A percentile compares a stretch with the other conserved stretches of the same genome.
These are phyloP conservation scores for Nasonovia ribisnigri DNA, from an alignment of 2,888 invertebrate genomes.

Conservation along the genomic window DNA sequence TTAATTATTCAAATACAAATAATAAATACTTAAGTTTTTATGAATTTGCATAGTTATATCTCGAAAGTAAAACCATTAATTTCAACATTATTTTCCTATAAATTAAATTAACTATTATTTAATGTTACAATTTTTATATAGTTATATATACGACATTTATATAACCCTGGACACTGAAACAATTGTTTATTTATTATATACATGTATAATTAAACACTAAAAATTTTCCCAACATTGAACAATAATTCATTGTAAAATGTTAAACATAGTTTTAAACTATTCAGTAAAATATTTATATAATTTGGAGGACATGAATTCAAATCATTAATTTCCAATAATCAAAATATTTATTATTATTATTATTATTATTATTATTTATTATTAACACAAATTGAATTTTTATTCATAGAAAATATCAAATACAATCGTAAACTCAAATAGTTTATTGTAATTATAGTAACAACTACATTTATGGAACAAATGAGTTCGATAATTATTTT, in stretches of 20 bases:
- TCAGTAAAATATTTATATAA: background rate
- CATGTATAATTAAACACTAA: background rate
- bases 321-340: background rate
- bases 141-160: no score
- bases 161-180: background rate
- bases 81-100: background rate
- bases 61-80: background rate
- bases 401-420: background rate
- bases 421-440: background rate
- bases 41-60: background rate
- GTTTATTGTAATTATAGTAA: background rate
- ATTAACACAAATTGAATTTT: constrained; percentile 17
- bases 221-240: background rate
- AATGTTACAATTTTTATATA: background rate
- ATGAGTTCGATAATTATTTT: background rate
- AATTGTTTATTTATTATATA: background rate
- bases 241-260: background rate
- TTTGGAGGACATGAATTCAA: constrained; percentile 14
- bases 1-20: background rate
- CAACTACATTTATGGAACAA: background rate
- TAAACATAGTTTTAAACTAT: background rate
- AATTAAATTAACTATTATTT: background rate
- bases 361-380: constrained; percentile 38
- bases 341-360: constrained; percentile 29
- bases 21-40: background rate